A percentile compares a stretch with the other conserved stretches of the same genome.
Conservation (phyloP, 37 sponge, comb jelly and placozoan species). For the Lycopodina hypogea region DNA sequence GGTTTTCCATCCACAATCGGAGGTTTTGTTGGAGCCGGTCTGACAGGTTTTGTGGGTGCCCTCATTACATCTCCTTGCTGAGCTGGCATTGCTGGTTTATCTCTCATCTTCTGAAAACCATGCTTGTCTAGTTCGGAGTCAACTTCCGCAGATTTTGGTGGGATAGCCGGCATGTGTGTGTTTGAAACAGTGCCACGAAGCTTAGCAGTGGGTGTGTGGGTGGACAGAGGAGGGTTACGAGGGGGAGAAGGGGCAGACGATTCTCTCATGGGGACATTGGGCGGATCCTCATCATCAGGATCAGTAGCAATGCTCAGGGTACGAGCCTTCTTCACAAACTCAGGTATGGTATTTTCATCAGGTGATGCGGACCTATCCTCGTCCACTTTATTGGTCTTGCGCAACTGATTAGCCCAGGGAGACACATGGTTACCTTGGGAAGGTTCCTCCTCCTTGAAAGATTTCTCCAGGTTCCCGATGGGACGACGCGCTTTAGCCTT, state of each 20-base stretch:
- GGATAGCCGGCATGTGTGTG: not conserved
- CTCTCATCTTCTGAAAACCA: too few species aligned
- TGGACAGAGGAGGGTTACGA: not conserved
- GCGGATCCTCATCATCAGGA: not conserved
- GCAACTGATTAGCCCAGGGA: conserved; percentile 50
- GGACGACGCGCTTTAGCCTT: conserved; percentile 10
- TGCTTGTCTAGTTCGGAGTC: too few species aligned
- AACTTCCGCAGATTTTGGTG: not conserved
- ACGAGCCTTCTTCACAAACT: conserved; percentile 37
- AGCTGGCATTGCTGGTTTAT: too few species aligned
- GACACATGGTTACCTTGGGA: conserved; percentile 13
- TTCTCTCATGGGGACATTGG: not conserved
- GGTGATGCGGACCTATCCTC: not conserved
- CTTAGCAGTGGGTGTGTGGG: not conserved
- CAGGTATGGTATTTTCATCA: conserved; percentile 35
- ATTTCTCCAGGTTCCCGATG: conserved; percentile 39
- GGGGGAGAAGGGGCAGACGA: not conserved
- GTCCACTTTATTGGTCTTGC: not conserved
- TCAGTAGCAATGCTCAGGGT: not conserved
- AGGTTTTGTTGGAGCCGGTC: not conserved
- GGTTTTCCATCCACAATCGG: not conserved
- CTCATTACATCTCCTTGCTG: too few species aligned
- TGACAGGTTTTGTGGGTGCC: too few species aligned
- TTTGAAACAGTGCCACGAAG: not conserved
- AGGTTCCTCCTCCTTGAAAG: conserved; percentile 16